A percentile compares a stretch with the other conserved stretches of the same genome.
phyloP scores from a whole-genome alignment of 35 echinoderm and acorn worm species.

The Apostichopus californicus region DNA sequence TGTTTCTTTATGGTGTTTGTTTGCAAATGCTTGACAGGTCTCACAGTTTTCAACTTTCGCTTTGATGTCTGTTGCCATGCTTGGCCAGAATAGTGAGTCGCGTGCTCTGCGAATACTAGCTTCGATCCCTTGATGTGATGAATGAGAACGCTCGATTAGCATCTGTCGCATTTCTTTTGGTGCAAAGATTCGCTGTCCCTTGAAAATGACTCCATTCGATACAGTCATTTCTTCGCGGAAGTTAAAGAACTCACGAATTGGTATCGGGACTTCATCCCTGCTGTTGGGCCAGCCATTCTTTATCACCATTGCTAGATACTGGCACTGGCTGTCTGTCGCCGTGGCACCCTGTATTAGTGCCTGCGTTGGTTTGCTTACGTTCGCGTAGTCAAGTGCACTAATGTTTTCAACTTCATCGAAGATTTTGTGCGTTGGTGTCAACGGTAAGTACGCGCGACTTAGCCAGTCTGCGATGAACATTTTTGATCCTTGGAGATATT shows the following conservation, averaged over 20 bases:
- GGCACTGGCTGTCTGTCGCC: not conserved
- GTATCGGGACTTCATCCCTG: conserved; percentile 42
- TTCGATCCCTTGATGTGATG: too few relatives aligned
- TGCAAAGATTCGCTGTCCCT: too few relatives aligned
- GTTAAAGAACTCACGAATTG: conserved; percentile 53
- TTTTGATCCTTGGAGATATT: too few relatives aligned
- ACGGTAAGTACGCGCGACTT: too few relatives aligned
- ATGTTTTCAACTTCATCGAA: conserved; percentile 59
- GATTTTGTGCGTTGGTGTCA: conserved; percentile 12
- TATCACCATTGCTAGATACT: too few relatives aligned
- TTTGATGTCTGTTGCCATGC: too few relatives aligned
- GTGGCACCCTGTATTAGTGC: not conserved
- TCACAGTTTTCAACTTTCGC: conserved; percentile 46
- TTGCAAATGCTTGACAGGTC: conserved; percentile 41
- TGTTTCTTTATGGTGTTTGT: conserved; percentile 67
- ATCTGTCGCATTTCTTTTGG: not conserved
- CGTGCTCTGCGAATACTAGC: too few relatives aligned
- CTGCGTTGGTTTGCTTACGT: conserved; percentile 19
- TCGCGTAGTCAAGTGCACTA: conserved; percentile 1
- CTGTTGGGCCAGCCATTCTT: not conserved
- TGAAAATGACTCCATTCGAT: conserved; percentile 52
- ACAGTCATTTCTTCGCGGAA: conserved; percentile 71
- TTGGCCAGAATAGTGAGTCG: too few relatives aligned
- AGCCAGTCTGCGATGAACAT: too few relatives aligned
- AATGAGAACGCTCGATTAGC: not conserved